These are phyloP conservation scores for Edolisoma coerulescens DNA, from an alignment of 2,113 vertebrate genomes.

Conservation along the genomic window DNA sequence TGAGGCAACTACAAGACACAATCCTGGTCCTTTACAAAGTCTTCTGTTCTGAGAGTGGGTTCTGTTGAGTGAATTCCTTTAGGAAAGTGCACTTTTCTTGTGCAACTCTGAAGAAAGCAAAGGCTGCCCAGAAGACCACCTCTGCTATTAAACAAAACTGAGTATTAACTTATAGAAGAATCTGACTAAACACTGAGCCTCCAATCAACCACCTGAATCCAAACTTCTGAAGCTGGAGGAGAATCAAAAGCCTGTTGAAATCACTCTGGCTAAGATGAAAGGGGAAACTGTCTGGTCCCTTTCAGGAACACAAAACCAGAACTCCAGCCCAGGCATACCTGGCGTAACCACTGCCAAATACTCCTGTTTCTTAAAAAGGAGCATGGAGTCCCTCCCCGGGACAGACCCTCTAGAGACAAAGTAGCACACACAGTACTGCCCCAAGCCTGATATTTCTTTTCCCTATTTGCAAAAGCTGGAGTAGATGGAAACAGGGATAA, in stretches of 20 bases:
- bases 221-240: background rate
- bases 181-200: background rate
- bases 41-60: background rate
- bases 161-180: background rate
- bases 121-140: background rate
- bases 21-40: background rate
- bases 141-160: background rate
- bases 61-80: background rate
- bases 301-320: constrained; percentile 4
- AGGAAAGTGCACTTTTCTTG: background rate
- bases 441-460: background rate
- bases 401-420: background rate
- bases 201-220: background rate
- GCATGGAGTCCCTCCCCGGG: background rate
- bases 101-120: background rate
- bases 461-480: background rate
- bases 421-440: background rate
- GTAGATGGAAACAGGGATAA: background rate
- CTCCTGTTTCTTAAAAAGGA: background rate
- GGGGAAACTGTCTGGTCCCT: background rate
- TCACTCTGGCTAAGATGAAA: background rate
- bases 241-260: background rate
- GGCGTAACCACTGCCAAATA: background rate
- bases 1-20: background rate
- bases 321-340: background rate